Conservation (phyloP, 2,797 vertebrate genomes). For the Schizothorax lantsangensis region DNA sequence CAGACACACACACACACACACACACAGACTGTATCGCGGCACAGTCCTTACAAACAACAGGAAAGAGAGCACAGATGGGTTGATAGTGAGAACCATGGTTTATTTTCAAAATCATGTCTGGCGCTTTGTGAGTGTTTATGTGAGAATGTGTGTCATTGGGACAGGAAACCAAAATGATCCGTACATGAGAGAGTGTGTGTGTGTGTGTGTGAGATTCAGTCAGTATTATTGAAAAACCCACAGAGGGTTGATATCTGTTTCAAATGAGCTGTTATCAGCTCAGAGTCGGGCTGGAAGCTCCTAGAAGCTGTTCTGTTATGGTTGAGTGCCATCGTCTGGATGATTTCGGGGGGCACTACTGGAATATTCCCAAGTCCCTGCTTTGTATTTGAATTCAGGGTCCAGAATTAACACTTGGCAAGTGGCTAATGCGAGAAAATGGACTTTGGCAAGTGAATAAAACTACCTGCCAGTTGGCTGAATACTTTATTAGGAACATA, state of each 20-base stretch:
- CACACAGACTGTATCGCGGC: slow-evolving; percentile 10
- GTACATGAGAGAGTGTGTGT: neutral
- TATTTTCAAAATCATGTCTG: slow-evolving; percentile 36
- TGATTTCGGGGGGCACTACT: slow-evolving; percentile 3
- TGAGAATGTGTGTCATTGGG: slow-evolving; percentile 15
- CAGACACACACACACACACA: no score
- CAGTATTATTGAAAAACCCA: neutral
- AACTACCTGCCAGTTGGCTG: slow-evolving; percentile 16
- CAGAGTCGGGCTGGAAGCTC: neutral
- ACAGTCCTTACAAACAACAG: slow-evolving; percentile 42
- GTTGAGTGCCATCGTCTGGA: slow-evolving; percentile 17
- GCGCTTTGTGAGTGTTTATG: neutral
- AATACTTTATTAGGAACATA: neutral
- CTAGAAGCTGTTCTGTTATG: neutral
- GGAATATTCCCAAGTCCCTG: slow-evolving; percentile 28
- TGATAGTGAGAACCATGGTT: slow-evolving; percentile 18
- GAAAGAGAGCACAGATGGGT: slow-evolving; percentile 37
- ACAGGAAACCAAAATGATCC: slow-evolving; percentile 29
- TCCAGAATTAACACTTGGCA: slow-evolving; percentile 15
- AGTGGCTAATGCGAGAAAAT: slow-evolving; percentile 8
- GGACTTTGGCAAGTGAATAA: neutral
- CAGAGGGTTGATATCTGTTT: slow-evolving; percentile 2
- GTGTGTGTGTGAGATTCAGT: neutral
- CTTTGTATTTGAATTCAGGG: neutral
- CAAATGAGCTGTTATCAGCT: neutral